Base-by-base conservation (phyloP, 1,140 invertebrate species). In the Trachymyrmex septentrionalis region DNA sequence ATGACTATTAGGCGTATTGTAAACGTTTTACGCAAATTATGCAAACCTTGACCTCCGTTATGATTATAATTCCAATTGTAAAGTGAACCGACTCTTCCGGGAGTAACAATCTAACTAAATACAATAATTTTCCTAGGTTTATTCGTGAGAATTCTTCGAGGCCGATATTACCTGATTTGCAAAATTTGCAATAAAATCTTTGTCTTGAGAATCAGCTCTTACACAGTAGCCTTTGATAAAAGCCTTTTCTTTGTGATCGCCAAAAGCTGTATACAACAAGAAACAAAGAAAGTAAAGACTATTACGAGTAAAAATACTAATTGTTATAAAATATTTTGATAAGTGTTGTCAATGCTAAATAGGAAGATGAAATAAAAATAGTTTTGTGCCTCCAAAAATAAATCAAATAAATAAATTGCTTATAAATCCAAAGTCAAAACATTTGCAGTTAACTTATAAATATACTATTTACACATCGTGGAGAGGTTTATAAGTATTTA, bases 31-130 rank as follows among this genome's bases (percentile, higher is more conserved):
- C 14, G 21, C 30, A 50, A 75, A 87, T 87, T 73, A 84, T 82
- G 53, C 55, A 86, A 86, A 86, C 48, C 48, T 72, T 44, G 64
- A 71, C 30, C 53, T 59, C 34, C 12, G 21, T 44, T 71, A 59
- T 59, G 27, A 27, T 24, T 72, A 10, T 82, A 82, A 82, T 82
- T 81, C 50, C 30, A 21, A 82, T 72, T 53, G 53, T 48, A 72
- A 71, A 50, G 34, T 55, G 19, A 71, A 48, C 14, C 14, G 50
- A 38, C n/a, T 21, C 12, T 69, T 81, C 30, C n/a, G 48, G 34
- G 50, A 69, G 19, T 59, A 72, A 72, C 69, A 24, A 57, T 48
- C 59, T 44, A 16, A 24, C 48, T 10, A 71, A 59, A 59, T 59
- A 82, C 6, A 82, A 82, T 82, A 72, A 82, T 82, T 72, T 82